A percentile compares a stretch with the other conserved stretches of the same genome.
Evolutionary conservation across 2,888 invertebrate species (phyloP).

Genomic region (Mimumesa dahlbomi): DNA sequence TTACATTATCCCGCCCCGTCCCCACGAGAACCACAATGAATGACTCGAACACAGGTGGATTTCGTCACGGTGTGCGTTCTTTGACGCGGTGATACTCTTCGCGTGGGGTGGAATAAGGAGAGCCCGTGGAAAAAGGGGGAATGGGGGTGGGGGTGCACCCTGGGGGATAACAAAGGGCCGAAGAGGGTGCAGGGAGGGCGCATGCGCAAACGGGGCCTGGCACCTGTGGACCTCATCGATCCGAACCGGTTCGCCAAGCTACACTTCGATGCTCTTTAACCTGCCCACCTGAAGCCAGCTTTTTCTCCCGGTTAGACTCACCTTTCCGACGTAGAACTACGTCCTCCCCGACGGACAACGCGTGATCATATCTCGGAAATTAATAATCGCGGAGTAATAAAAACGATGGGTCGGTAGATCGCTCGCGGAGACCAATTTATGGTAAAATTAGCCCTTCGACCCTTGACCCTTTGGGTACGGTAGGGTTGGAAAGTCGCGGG

Average conservation of each 20-base stretch:
- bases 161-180: constrained; percentile 54
- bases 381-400: too few relatives aligned
- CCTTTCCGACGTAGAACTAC: neutral
- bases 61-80: too few relatives aligned
- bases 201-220: constrained; percentile 76
- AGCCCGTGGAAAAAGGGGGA: constrained; percentile 11
- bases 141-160: constrained; percentile 8
- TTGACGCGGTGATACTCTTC: neutral
- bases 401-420: neutral
- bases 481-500: too few relatives aligned
- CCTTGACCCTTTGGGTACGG: too few relatives aligned
- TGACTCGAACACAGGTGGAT: too few relatives aligned
- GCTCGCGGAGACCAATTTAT: too few relatives aligned
- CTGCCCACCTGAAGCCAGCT: constrained; percentile 52
- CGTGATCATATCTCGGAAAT: too few relatives aligned
- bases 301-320: too few relatives aligned
- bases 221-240: constrained; percentile 80
- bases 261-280: constrained; percentile 58
- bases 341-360: too few relatives aligned
- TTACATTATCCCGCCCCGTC: too few relatives aligned
- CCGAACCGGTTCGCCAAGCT: constrained; percentile 63
- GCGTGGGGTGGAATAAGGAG: constrained; percentile 1
- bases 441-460: too few relatives aligned
- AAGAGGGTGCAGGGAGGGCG: constrained; percentile 66
- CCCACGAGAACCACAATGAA: too few relatives aligned